Conservation (phyloP, 2,888 invertebrate genomes). For the Drosophila tripunctata region DNA sequence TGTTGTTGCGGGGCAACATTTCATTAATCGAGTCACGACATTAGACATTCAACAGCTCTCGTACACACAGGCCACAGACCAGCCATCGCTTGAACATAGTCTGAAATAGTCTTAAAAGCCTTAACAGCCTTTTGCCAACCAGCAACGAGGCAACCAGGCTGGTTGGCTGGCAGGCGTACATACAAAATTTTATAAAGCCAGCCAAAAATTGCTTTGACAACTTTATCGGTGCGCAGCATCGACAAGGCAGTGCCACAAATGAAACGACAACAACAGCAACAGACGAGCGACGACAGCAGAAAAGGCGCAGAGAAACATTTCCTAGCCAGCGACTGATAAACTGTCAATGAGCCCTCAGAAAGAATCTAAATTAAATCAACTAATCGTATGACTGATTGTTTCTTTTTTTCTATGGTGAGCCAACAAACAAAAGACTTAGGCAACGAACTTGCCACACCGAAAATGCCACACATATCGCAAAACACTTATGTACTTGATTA, state of each 20-base stretch:
- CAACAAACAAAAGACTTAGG: slow-evolving; percentile 65
- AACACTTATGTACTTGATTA: slow-evolving; percentile 41
- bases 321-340: slow-evolving; percentile 64
- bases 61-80: slow-evolving; percentile 32
- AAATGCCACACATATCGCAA: slow-evolving; percentile 63
- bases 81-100: slow-evolving; percentile 31
- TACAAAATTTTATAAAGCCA: slow-evolving; percentile 63
- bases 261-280: slow-evolving; percentile 30
- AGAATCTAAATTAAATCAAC: slow-evolving; percentile 77
- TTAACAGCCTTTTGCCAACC: slow-evolving; percentile 3
- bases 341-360: slow-evolving; percentile 68
- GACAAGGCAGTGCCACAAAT: slow-evolving; percentile 60
- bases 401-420: slow-evolving; percentile 1
- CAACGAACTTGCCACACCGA: slow-evolving; percentile 60
- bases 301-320: slow-evolving; percentile 62
- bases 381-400: slow-evolving; percentile 70
- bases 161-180: slow-evolving; percentile 46
- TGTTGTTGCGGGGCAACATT: slow-evolving; percentile 61
- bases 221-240: slow-evolving; percentile 73
- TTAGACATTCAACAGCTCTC: slow-evolving; percentile 75
- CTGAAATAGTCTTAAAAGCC: slow-evolving; percentile 28
- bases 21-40: slow-evolving; percentile 78
- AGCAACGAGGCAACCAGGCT: slow-evolving; percentile 21
- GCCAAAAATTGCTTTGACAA: slow-evolving; percentile 77
- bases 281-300: slow-evolving; percentile 32